Evolutionary conservation across 2,888 invertebrate species (phyloP).

Genomic region (Archips xylosteana): DNA sequence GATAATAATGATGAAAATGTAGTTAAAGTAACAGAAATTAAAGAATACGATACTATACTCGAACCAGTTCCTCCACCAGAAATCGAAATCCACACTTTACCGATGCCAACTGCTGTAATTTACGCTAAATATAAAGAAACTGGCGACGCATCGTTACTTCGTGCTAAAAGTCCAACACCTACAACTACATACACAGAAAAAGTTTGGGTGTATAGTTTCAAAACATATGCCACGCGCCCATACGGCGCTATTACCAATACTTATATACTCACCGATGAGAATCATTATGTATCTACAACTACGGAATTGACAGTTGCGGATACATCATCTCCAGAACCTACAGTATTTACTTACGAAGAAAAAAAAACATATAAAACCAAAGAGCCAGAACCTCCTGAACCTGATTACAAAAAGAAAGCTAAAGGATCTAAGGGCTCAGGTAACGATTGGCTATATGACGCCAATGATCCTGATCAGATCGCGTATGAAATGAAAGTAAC

Average conservation of each 20-base stretch:
- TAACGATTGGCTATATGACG: neutral
- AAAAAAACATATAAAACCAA: neutral
- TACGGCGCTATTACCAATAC: neutral
- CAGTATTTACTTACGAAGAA: neutral
- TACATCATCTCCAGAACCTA: neutral
- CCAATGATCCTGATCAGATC: neutral
- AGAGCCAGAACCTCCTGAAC: neutral
- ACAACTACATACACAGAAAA: neutral
- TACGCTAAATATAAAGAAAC: neutral
- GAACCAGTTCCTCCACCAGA: neutral
- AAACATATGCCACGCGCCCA: neutral
- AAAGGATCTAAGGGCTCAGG: neutral
- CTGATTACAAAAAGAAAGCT: neutral
- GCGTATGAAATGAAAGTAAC: neutral
- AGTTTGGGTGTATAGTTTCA: neutral
- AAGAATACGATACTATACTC: neutral
- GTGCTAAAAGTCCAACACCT: neutral
- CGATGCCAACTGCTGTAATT: neutral
- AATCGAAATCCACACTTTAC: neutral
- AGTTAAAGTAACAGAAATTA: neutral
- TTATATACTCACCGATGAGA: neutral
- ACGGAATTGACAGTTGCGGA: neutral
- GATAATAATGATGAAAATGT: neutral
- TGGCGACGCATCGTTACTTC: neutral
- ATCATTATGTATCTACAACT: neutral